Evolutionary conservation across 2,888 invertebrate genomes (phyloP), one percentile per base, ranked within the genome.

Genomic region (Dryadula phaetusa): DNA sequence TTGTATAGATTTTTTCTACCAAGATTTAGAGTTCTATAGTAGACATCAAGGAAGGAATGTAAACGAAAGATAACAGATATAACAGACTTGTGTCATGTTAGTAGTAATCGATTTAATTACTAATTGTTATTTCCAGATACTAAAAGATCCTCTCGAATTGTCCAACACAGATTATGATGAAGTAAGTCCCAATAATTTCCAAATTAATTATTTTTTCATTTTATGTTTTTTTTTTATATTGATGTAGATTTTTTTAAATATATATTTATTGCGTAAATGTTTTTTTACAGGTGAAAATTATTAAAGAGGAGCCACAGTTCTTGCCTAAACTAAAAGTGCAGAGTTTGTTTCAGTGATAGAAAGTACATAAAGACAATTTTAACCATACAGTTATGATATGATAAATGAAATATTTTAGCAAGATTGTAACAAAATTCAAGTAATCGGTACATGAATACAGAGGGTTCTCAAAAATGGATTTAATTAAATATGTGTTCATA

Each of bases 241-340:
- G n/a, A n/a, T n/a, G n/a, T n/a, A n/a, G n/a, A n/a, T n/a, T n/a
- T n/a, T n/a, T n/a, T n/a, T n/a, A n/a, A n/a, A n/a, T n/a, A 32
- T 32, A 32, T 7, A 32, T 32, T 5, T 32, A 8, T 1, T 28
- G 49, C 44, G 10, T 47, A 40, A 12, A 53, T 53, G 20, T 16
- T 63, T 58, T 61, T 62, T 87, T 87, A 64, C 83, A 92, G 92
- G 87, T 90, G 14, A 85, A 85, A 77, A 85, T 88, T 42, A 80
- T 83, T 56, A 89, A 87, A 75, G 83, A 84, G 25, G 77, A 82
- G 60, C 81, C 86, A 10, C 86, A 85, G 69, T 90, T 85, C 77
- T 77, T 88, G 75, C 89, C 91, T 62, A 92, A 91, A 76, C 72
- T 92, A 75, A 90, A 87, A 84, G 83, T 92, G 75, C 86, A 88